phyloP scores from a whole-genome alignment of 2,888 invertebrate species.

The Caradrina clavipalpis region DNA sequence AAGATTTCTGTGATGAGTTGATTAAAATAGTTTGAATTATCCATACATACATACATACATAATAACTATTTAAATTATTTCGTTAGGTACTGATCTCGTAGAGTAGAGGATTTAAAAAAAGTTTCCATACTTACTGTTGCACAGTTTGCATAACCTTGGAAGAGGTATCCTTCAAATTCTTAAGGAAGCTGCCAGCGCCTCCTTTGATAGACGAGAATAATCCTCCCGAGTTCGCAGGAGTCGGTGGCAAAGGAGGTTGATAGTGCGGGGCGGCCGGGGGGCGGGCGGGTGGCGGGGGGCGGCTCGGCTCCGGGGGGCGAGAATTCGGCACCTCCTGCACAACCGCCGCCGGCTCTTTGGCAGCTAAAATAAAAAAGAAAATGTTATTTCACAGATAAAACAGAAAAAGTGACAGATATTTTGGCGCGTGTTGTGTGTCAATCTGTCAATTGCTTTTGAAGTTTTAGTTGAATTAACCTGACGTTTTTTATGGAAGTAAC shows the following conservation, averaged over 20 bases:
- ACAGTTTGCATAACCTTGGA: conserved; percentile 99
- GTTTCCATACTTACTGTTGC: conserved; percentile 93
- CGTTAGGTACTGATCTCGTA: too few species aligned
- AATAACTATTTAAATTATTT: too few species aligned
- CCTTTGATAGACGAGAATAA: conserved; percentile 97
- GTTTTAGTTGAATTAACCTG: not conserved
- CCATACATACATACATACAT: too few species aligned
- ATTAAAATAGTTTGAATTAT: too few species aligned
- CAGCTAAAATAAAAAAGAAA: conserved; percentile 73
- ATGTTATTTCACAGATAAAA: conserved; percentile 1
- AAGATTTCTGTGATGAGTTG: too few species aligned
- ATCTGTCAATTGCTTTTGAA: not conserved
- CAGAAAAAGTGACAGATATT: conserved; percentile 3
- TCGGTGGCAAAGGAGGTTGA: conserved; percentile 74
- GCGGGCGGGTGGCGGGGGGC: conserved; percentile 78
- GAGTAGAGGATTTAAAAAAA: too few species aligned
- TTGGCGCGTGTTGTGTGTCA: conserved; percentile 16
- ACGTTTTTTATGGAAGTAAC: not conserved
- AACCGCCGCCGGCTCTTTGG: conserved; percentile 75
- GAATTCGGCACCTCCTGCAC: conserved; percentile 76
- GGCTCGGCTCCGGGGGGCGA: conserved; percentile 81
- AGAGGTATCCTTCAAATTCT: conserved; percentile 98
- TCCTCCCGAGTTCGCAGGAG: conserved; percentile 88
- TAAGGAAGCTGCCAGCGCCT: conserved; percentile 97
- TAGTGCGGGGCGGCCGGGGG: conserved; percentile 80